Percentiles rank a stretch among this genome's conserved stretches.
These are phyloP conservation scores for Gorsachius magnificus DNA, from an alignment of 2,797 vertebrate species.

Conservation along the genomic window DNA sequence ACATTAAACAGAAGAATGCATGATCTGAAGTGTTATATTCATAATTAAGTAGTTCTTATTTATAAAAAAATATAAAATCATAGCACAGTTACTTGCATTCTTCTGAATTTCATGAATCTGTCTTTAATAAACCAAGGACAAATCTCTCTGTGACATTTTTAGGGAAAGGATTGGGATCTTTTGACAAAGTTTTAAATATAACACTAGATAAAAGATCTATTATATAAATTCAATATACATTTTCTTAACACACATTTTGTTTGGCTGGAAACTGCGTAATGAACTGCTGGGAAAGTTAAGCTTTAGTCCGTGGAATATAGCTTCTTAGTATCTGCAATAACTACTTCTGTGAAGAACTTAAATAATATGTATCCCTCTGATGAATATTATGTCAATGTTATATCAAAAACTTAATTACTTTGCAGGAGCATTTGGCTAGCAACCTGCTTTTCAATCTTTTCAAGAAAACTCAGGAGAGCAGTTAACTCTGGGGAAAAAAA, in stretches of 20 bases:
- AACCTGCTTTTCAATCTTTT: background rate
- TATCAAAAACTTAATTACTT: background rate
- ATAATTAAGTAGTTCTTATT: background rate
- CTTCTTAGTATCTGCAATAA: background rate
- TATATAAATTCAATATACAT: background rate
- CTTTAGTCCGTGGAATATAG: background rate
- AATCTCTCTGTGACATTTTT: background rate
- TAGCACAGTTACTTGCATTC: background rate
- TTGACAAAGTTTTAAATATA: background rate
- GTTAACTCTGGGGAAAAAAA: background rate
- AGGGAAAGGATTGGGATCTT: background rate
- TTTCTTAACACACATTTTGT: background rate
- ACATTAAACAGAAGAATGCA: too few species aligned
- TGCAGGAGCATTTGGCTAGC: background rate
- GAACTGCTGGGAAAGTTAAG: background rate
- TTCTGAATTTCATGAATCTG: background rate
- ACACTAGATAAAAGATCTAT: background rate
- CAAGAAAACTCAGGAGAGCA: background rate
- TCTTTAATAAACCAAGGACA: background rate
- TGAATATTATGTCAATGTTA: background rate
- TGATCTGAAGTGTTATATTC: background rate
- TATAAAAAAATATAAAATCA: background rate
- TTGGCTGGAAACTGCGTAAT: background rate
- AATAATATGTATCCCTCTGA: background rate
- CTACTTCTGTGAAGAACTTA: background rate